Base-by-base conservation (phyloP, 2,797 vertebrate species). In the Neopelma chrysocephalum region DNA sequence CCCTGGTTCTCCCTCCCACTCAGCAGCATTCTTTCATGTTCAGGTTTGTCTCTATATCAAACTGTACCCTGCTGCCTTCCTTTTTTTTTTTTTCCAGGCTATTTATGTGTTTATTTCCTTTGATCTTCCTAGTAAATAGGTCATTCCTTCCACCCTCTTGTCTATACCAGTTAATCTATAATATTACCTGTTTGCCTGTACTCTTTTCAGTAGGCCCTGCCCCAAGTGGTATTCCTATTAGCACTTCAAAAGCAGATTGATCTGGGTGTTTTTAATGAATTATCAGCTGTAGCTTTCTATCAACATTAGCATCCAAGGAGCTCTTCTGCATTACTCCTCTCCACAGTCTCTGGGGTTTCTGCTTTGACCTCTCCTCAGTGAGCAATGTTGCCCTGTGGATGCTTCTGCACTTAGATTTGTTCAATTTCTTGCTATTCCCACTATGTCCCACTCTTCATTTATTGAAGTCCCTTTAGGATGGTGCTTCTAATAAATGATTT, bases 61-160 rank as follows among this genome's bases (percentile, higher is more conserved):
- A 32, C 71, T 64, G 12, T 89, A 79, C 7, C 29, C 60, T 75
- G 22, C n/a, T 93, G 76, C 54, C 68, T 91, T 81, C 25, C 11
- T 26, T 68, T 82, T 13, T 32, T 26, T 51, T 27, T 48, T 20
- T 68, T 72, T 11, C 34, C 56, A 93, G 53, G 38, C 65, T 77
- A 11, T 47, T 19, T 81, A 27, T 80, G 26, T 80, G 32, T 82
- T 93, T 93, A 89, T 89, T 82, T 80, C 56, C 56, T 96, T 96
- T 96, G 90, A 96, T 95, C 80, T 94, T 85, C 51, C 45, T n/a
- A 47, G 81, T 87, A 96, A 96, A 95, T 48, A 93, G 86, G 72
- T 89, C 75, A 82, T 78, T 87, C 23, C 68, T 94, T 94, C 77
- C 82, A 87, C 48, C 27, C 53, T 87, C 83, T 58, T 82, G 22